phyloP scores from a whole-genome alignment of 2,797 vertebrate species.

The Pseudochaenichthys georgianus region DNA sequence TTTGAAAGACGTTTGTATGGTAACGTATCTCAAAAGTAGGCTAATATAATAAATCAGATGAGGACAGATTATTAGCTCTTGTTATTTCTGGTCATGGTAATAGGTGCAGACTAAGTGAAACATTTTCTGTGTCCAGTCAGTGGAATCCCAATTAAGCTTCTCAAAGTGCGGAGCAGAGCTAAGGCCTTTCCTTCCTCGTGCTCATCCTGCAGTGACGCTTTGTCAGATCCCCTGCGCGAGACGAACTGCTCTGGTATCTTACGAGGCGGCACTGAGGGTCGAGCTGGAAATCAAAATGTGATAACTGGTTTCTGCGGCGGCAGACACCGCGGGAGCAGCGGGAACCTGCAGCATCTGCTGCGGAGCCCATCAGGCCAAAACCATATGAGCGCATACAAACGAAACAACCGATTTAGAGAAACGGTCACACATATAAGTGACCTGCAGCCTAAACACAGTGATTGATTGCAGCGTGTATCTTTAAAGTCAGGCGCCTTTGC shows the following conservation, averaged over 20 bases:
- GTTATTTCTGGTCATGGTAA: not conserved
- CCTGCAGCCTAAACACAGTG: not conserved
- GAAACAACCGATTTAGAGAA: not conserved
- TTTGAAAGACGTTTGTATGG: not conserved
- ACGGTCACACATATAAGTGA: not conserved
- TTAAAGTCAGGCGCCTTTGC: conserved; percentile 69
- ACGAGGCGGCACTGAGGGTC: conserved; percentile 32
- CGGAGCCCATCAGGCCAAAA: not conserved
- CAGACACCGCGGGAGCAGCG: conserved; percentile 64
- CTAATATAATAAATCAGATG: not conserved
- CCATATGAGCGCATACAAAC: no score
- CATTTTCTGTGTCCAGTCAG: conserved; percentile 66
- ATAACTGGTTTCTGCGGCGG: conserved; percentile 62
- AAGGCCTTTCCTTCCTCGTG: not conserved
- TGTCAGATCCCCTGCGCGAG: conserved; percentile 37
- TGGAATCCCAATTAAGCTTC: conserved; percentile 81
- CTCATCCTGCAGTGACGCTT: conserved; percentile 8
- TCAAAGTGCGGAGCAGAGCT: conserved; percentile 34
- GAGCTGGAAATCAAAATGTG: not conserved
- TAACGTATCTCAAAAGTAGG: not conserved
- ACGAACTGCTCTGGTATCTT: conserved; percentile 29
- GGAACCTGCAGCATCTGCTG: conserved; percentile 56
- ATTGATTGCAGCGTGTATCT: not conserved
- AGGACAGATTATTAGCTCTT: not conserved
- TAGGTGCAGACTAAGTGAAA: conserved; percentile 51